Evolutionary conservation across 1,140 invertebrate genomes (phyloP), one percentile per base, ranked within the genome.

Genomic region (Hyles vespertilio): DNA sequence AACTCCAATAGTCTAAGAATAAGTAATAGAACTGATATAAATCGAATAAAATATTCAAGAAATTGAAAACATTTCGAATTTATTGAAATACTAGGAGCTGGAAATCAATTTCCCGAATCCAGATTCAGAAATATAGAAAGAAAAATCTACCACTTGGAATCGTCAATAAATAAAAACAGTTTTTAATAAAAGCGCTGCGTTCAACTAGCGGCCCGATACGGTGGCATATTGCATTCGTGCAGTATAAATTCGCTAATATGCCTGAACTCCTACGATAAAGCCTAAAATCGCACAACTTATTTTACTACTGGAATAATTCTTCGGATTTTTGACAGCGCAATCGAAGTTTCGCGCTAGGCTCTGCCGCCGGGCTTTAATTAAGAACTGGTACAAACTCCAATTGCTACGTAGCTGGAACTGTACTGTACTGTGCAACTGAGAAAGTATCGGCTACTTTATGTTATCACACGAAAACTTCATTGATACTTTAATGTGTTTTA

Each of bases 261-360:
- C 82, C 85, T 89, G 85, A 84, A 84, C 79, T 79, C 77, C 66
- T 61, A 69, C 84, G 84, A 87, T 87, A 89, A 88, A 83, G 76
- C 81, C 81, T 85, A 87, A 89, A 85, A 87, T 87, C 81, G 84
- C 63, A 62, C 71, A 81, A 89, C 75, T 84, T 84, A 89, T 87
- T 89, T 83, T 74, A 80, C 78, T 77, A 67, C 73, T 65, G 77
- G 80, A 80, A 89, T 89, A 89, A 89, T 87, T 89, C 84, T 86
- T 87, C 74, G 84, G 81, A 87, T 87, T 89, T 89, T 89, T 89
- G 86, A 89, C 84, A 89, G 86, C 77, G 77, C 81, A 86, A 88
- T 88, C 83, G 85, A 86, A 86, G 81, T 86, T 86, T 81, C 77
- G 80, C 80, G 74, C 79, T 82, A 81, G 81, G 79, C 81, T 63